Percentiles rank a stretch among this genome's conserved stretches.
phyloP scores from a whole-genome alignment of 2,888 invertebrate species.

The Chrysopilus asiliformis region DNA sequence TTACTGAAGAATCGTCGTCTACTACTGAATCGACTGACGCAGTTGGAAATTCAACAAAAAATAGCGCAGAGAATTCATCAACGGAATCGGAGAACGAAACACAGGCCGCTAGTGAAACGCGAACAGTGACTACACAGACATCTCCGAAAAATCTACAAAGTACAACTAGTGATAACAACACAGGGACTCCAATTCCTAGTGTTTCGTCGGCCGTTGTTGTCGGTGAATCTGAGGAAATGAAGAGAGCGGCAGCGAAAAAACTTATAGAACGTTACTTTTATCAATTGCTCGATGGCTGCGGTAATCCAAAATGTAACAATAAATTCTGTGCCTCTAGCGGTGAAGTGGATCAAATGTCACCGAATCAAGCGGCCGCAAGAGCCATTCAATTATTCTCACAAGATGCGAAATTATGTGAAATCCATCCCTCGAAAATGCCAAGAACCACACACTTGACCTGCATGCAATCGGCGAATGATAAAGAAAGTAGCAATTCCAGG shows the following conservation, averaged over 20 bases:
- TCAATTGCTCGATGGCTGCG: conserved; percentile 85
- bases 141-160: conserved; percentile 14
- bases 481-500: too few relatives aligned
- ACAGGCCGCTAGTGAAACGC: not conserved
- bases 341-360: conserved; percentile 59
- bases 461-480: too few relatives aligned
- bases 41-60: not conserved
- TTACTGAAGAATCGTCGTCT: conserved; percentile 19
- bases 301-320: conserved; percentile 76
- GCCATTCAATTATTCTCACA: conserved; percentile 76
- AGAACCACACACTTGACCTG: too few relatives aligned
- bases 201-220: conserved; percentile 3
- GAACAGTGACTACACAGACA: conserved; percentile 9
- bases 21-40: conserved; percentile 5
- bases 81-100: not conserved
- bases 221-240: conserved; percentile 49
- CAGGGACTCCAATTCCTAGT: not conserved
- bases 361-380: conserved; percentile 81
- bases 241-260: conserved; percentile 65
- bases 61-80: not conserved
- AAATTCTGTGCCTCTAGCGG: conserved; percentile 82
- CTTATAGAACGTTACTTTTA: conserved; percentile 86
- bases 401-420: conserved; percentile 72
- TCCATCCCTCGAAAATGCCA: conserved; percentile 55
- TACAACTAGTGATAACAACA: conserved; percentile 1